A percentile compares a stretch with the other conserved stretches of the same genome.
These are phyloP conservation scores for Diorhabda carinulata DNA, from an alignment of 1,140 invertebrate species.

Conservation along the genomic window DNA sequence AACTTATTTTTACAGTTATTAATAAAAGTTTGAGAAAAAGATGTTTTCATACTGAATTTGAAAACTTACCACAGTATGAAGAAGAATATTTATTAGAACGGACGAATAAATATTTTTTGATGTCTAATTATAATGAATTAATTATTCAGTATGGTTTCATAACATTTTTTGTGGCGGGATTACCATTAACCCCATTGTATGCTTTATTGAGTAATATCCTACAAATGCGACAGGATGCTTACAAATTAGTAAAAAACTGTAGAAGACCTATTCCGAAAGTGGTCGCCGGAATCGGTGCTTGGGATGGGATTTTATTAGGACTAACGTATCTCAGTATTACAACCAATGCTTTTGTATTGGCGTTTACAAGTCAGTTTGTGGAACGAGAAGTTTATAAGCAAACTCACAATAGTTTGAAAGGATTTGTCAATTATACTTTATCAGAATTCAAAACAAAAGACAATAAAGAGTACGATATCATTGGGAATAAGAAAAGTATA, in stretches of 20 bases:
- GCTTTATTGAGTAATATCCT: slow-evolving; percentile 77
- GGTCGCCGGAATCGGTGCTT: slow-evolving; percentile 65
- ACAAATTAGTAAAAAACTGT: slow-evolving; percentile 69
- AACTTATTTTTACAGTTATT: slow-evolving; percentile 18
- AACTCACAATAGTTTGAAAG: slow-evolving; percentile 56
- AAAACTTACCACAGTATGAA: slow-evolving; percentile 36
- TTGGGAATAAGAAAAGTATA: background rate
- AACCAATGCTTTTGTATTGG: slow-evolving; percentile 83
- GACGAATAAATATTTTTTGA: slow-evolving; percentile 26
- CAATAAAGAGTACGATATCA: slow-evolving; percentile 2
- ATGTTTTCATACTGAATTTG: background rate
- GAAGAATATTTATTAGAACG: slow-evolving; percentile 33
- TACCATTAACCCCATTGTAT: slow-evolving; percentile 75
- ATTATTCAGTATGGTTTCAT: slow-evolving; percentile 83
- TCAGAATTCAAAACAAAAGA: slow-evolving; percentile 3
- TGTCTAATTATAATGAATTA: slow-evolving; percentile 45
- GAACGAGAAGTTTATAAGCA: slow-evolving; percentile 81
- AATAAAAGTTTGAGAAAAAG: slow-evolving; percentile 3
- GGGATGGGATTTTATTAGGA: slow-evolving; percentile 48
- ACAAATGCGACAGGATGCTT: slow-evolving; percentile 73
- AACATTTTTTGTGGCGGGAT: slow-evolving; percentile 78
- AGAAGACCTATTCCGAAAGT: slow-evolving; percentile 65
- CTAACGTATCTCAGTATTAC: slow-evolving; percentile 34
- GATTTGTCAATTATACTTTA: slow-evolving; percentile 75
- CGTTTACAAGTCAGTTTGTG: slow-evolving; percentile 96